Evolutionary conservation across 2,113 vertebrate genomes (phyloP).

Genomic region (Xenus cinereus): DNA sequence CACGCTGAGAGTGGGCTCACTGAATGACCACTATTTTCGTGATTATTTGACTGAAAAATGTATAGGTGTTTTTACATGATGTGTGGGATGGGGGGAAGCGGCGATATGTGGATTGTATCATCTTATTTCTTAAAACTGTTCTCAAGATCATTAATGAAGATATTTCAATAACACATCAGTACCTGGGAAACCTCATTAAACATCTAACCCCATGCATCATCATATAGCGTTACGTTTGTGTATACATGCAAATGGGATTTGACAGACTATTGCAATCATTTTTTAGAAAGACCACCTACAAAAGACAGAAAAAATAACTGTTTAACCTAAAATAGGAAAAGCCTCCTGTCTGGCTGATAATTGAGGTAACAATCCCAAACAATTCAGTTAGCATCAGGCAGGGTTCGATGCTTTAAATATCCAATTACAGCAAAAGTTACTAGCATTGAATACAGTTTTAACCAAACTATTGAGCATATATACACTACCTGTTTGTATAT

Average conservation of each 20-base stretch:
- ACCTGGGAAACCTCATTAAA: neutral
- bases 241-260: neutral
- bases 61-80: neutral
- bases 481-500: neutral
- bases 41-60: neutral
- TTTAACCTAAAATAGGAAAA: neutral
- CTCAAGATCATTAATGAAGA: neutral
- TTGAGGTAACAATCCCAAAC: neutral
- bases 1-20: neutral
- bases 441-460: neutral
- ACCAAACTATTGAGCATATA: neutral
- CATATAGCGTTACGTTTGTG: neutral
- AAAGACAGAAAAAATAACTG: neutral
- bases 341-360: neutral
- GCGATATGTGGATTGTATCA: neutral
- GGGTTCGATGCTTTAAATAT: neutral
- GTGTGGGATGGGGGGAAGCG: too few species aligned
- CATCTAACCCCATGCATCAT: neutral
- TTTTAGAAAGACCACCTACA: neutral
- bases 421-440: neutral
- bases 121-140: neutral
- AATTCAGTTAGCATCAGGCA: neutral
- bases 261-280: fast-evolving
- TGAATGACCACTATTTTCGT: neutral
- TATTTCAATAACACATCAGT: neutral